Evolutionary conservation across 2,113 vertebrate species (phyloP).

Genomic region (Smithornis capensis): DNA sequence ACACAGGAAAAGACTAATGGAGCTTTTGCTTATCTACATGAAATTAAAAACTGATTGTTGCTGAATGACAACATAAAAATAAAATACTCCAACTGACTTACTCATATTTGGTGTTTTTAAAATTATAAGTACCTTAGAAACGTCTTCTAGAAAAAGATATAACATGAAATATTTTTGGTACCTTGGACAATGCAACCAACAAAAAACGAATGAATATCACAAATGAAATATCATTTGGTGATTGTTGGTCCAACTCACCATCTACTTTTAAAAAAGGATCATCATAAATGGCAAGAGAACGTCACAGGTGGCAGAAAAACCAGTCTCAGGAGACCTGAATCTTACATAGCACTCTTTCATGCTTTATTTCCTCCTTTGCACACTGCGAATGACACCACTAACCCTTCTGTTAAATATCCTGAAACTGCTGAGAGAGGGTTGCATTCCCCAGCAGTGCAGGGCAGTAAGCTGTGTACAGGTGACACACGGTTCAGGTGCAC

Average conservation of each 20-base stretch:
- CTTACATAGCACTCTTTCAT: neutral
- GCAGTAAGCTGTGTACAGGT: neutral
- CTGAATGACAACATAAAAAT: neutral
- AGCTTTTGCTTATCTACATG: neutral
- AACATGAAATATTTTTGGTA: neutral
- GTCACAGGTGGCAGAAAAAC: neutral
- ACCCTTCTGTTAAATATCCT: neutral
- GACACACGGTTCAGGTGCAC: fast-evolving
- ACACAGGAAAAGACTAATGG: neutral
- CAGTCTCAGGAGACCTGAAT: neutral
- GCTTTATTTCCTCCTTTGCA: neutral
- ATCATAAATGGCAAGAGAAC: neutral
- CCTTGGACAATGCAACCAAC: neutral
- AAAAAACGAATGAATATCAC: neutral
- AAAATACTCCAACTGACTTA: neutral
- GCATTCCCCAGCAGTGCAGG: fast-evolving
- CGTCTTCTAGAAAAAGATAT: neutral
- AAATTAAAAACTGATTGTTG: neutral
- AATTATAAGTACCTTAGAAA: neutral
- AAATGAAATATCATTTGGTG: neutral
- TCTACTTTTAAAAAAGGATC: neutral
- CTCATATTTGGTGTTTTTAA: neutral
- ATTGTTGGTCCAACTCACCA: neutral
- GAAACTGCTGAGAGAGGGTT: neutral
- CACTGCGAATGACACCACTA: neutral